Evolutionary conservation across 2,113 vertebrate genomes (phyloP).

Genomic region (Indicator maculatus): DNA sequence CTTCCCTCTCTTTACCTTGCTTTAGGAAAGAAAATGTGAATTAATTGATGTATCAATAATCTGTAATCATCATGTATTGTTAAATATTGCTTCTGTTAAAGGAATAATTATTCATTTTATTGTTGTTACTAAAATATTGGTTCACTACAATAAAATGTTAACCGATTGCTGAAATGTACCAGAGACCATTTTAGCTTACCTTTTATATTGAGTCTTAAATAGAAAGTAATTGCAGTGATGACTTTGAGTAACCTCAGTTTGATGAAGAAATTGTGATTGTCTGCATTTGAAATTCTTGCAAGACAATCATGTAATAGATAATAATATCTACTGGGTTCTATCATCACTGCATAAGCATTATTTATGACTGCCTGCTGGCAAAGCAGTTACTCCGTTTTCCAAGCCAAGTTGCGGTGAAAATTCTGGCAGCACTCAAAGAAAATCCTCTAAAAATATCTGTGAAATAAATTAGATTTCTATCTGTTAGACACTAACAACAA

Average conservation of each 20-base stretch:
- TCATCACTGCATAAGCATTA: not conserved
- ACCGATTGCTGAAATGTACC: not conserved
- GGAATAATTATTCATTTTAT: not conserved
- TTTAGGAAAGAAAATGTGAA: not conserved
- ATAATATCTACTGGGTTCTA: not conserved
- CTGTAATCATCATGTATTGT: not conserved
- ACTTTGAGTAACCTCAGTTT: not conserved
- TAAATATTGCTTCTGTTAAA: not conserved
- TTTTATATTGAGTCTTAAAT: slow-evolving; percentile 20
- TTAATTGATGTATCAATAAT: not conserved
- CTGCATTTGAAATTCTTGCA: not conserved
- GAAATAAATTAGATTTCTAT: not conserved
- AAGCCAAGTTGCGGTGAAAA: slow-evolving; percentile 20
- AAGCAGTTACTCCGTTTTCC: not conserved
- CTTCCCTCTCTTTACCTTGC: not conserved
- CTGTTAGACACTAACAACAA: not conserved
- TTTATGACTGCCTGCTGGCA: slow-evolving; percentile 3
- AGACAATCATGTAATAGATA: not conserved
- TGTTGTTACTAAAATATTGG: not conserved
- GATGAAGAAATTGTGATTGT: not conserved
- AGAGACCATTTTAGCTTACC: not conserved
- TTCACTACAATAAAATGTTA: not conserved
- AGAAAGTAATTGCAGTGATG: slow-evolving; percentile 10
- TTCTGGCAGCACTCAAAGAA: not conserved
- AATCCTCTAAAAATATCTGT: not conserved